phyloP scores from a whole-genome alignment of 2,113 vertebrate species.

The Coregonus clupeaformis region DNA sequence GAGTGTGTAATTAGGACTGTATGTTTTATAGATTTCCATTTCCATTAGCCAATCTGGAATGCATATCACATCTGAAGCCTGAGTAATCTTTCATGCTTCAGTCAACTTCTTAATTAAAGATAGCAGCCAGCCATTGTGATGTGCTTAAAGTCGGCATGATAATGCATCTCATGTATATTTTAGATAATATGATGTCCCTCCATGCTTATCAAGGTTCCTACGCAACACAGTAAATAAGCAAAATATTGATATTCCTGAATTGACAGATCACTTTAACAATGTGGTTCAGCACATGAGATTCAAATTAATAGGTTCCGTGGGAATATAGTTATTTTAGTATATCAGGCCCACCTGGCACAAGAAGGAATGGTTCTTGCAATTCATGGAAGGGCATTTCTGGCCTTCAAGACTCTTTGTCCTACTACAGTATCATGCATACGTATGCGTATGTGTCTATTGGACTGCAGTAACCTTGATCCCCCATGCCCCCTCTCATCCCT shows the following conservation, averaged over 20 bases:
- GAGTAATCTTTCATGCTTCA: constrained; percentile 76
- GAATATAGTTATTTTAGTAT: too few species aligned
- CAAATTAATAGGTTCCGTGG: too few species aligned
- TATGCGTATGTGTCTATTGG: too few species aligned
- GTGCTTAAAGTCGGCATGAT: constrained; percentile 69
- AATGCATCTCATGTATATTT: constrained; percentile 61
- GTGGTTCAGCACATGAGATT: too few species aligned
- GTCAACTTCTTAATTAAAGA: constrained; percentile 88
- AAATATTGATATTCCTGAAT: not conserved
- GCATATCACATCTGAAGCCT: constrained; percentile 67
- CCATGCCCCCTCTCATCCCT: not conserved
- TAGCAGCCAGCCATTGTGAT: constrained; percentile 77
- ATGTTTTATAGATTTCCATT: constrained; percentile 30
- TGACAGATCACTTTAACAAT: too few species aligned
- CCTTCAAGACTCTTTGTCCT: too few species aligned
- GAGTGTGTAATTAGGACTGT: not conserved
- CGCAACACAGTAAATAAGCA: not conserved
- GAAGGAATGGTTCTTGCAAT: too few species aligned
- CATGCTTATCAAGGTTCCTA: constrained; percentile 43
- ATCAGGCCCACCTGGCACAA: too few species aligned
- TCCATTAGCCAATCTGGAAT: constrained; percentile 31
- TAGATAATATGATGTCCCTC: constrained; percentile 52
- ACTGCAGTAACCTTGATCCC: not conserved
- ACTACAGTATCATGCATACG: too few species aligned
- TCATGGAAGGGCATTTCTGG: too few species aligned